phyloP scores from a whole-genome alignment of 2,797 vertebrate species.

The Chrysocyon brachyurus region DNA sequence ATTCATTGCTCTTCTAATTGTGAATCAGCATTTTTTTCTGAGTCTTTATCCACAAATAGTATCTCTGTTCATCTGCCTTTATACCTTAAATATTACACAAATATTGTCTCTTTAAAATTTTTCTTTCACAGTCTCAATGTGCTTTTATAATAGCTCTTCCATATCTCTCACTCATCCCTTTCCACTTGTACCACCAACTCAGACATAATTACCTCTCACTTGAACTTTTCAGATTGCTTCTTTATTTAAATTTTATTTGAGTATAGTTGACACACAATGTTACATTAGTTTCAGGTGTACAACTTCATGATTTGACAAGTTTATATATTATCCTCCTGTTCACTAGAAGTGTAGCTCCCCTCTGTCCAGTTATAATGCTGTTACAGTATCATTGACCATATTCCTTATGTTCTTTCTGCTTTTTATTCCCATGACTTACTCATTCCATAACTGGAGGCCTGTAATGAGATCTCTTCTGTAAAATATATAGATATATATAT shows the following conservation, averaged over 20 bases:
- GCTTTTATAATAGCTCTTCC: neutral
- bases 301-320: neutral
- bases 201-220: neutral
- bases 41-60: neutral
- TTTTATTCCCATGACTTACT: neutral
- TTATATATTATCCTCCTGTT: neutral
- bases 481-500: neutral
- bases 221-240: neutral
- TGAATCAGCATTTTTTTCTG: neutral
- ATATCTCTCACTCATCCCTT: neutral
- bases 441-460: neutral
- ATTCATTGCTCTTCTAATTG: neutral
- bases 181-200: neutral
- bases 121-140: neutral
- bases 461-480: neutral
- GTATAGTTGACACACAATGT: neutral
- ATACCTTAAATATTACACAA: neutral
- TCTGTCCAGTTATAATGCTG: too few relatives aligned
- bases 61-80: neutral
- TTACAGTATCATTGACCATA: neutral
- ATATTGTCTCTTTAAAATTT: neutral
- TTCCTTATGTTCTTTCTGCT: neutral
- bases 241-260: neutral
- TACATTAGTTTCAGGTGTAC: neutral
- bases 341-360: neutral